Conservation (phyloP, 2,113 vertebrate species). For the Nycticebus coucang region DNA sequence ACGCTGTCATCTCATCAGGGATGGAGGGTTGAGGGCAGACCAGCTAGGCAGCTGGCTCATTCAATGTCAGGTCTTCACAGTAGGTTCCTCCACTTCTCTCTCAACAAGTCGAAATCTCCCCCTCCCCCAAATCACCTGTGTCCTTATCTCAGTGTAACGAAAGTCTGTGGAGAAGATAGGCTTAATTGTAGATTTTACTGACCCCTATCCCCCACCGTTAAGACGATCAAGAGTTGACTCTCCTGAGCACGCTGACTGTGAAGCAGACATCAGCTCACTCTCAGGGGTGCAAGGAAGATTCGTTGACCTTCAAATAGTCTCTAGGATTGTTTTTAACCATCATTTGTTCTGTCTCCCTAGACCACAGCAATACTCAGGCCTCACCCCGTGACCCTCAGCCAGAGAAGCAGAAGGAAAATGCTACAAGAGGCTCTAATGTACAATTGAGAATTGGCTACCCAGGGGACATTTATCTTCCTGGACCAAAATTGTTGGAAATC, state of each 20-base stretch:
- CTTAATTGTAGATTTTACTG: background rate
- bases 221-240: too few species aligned
- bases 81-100: background rate
- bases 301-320: background rate
- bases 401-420: background rate
- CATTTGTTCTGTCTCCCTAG: background rate
- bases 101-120: background rate
- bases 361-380: background rate
- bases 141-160: background rate
- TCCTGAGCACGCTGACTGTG: background rate
- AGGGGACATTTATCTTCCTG: accelerated
- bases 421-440: background rate
- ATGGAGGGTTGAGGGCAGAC: too few species aligned
- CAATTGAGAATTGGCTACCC: background rate
- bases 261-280: background rate
- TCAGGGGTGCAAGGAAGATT: background rate
- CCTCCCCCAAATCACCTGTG: background rate
- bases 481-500: background rate
- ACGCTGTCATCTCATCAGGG: background rate
- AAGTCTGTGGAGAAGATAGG: background rate
- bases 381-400: background rate
- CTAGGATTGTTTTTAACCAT: background rate
- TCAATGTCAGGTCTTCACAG: background rate
- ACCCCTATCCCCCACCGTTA: too few species aligned
- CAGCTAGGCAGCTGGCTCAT: background rate